Evolutionary conservation across 2,113 vertebrate species (phyloP).

Genomic region (Sylvia atricapilla): DNA sequence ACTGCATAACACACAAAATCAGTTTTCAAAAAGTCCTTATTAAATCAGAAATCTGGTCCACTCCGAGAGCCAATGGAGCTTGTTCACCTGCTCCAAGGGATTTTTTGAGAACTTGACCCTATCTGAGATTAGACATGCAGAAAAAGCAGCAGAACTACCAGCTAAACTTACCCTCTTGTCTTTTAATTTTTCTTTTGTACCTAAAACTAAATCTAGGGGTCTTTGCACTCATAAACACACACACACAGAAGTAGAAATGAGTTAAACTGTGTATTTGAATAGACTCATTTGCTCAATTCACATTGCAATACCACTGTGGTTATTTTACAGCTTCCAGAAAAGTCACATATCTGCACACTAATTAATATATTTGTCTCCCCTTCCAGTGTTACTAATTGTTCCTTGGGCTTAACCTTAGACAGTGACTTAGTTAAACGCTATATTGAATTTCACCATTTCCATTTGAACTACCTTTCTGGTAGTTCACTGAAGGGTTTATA

Average conservation of each 20-base stretch:
- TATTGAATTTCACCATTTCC: constrained; percentile 66
- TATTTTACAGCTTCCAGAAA: constrained; percentile 10
- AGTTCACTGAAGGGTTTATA: constrained; percentile 67
- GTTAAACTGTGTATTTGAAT: not conserved
- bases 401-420: constrained; percentile 52
- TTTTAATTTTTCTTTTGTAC: not conserved
- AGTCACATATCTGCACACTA: not conserved
- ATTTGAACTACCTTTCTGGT: constrained; percentile 53
- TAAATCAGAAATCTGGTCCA: not conserved
- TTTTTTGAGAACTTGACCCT: not conserved
- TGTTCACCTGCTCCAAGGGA: not conserved
- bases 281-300: not conserved
- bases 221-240: not conserved
- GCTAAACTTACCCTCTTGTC: not conserved
- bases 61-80: rapidly evolving
- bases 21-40: not conserved
- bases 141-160: not conserved
- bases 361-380: constrained; percentile 40
- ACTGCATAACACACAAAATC: not conserved
- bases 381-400: constrained; percentile 22
- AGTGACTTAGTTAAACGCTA: constrained; percentile 51
- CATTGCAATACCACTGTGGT: not conserved
- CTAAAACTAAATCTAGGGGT: not conserved
- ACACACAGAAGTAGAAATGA: not conserved
- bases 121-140: rapidly evolving